Percentiles rank a stretch among this genome's conserved stretches.
Conservation (phyloP, 2,888 invertebrate species). For the Drosophila conformis region DNA sequence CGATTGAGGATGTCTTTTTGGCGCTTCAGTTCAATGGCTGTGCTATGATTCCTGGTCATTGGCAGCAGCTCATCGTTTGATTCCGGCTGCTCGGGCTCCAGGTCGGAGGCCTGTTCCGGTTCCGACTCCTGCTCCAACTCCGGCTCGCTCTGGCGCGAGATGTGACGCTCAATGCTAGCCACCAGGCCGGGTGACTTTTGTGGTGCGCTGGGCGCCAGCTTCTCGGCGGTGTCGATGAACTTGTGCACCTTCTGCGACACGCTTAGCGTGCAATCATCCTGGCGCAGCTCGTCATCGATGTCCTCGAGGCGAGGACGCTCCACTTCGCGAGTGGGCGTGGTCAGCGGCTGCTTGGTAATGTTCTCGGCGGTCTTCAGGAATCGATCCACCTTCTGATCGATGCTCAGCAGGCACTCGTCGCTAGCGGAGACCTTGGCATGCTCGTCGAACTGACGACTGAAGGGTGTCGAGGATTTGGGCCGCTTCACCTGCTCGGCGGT, state of each 20-base stretch:
- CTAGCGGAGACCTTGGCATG: conserved; percentile 80
- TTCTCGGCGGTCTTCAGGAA: conserved; percentile 88
- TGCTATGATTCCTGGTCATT: conserved; percentile 85
- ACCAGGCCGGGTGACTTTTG: conserved; percentile 86
- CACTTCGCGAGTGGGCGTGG: conserved; percentile 71
- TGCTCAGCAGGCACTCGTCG: conserved; percentile 87
- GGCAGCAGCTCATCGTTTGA: conserved; percentile 90
- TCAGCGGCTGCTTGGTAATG: conserved; percentile 82
- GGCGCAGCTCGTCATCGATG: conserved; percentile 87
- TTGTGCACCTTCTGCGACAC: conserved; percentile 89
- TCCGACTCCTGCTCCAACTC: conserved; percentile 66
- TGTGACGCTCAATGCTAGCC: conserved; percentile 84
- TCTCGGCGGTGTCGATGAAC: conserved; percentile 88
- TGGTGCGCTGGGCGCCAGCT: conserved; percentile 84
- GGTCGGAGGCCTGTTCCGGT: conserved; percentile 55
- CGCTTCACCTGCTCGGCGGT: conserved; percentile 85
- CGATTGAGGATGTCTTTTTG: conserved; percentile 86
- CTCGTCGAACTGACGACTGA: conserved; percentile 82
- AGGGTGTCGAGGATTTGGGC: conserved; percentile 82
- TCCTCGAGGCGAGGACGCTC: conserved; percentile 86
- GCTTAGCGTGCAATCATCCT: conserved; percentile 87
- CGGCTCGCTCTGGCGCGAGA: conserved; percentile 82
- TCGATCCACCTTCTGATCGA: conserved; percentile 88
- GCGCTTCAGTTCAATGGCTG: conserved; percentile 76
- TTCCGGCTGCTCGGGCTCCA: conserved; percentile 65